Evolutionary conservation across 2,113 vertebrate species (phyloP), one percentile per base, ranked within the genome.

Genomic region (Alectura lathami): DNA sequence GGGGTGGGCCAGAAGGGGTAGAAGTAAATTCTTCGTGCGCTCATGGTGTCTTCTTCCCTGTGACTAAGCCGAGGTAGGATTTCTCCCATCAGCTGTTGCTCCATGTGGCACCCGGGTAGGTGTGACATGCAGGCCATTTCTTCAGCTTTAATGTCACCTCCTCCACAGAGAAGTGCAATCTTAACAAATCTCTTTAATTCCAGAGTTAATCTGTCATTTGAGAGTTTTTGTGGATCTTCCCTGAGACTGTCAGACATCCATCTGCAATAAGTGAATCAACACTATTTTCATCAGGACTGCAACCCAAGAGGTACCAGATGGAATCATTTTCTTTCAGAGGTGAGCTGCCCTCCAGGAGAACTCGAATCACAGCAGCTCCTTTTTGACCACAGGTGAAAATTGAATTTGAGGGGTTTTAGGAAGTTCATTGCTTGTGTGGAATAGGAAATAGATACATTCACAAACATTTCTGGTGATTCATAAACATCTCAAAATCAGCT

Each of bases 101-200:
- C 5, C 16, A 1, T 16, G n/a, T n/a, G 54, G n/a, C 32, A n/a
- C 3, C 57, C 68, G 43, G 38, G 51, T 8, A 48, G 42, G 32
- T 17, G 70, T 45, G 63, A 80, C 57, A 56, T 23, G 51, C 43
- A 60, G 88, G 60, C 47, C 23, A 7, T 60, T 80, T 75, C 54
- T 94, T 54, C 32, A 34, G 53, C 78, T 86, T 62, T 57, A 73
- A 21, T 23, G 17, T 45, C 50, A 40, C 78, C 59, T 70, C 83
- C 67, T 83, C 72, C 60, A 17, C 22, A 7, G n/a, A n/a, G n/a
- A n/a, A n/a, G n/a, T n/a, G n/a, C 45, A 51, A 47, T 50, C 59
- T 43, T 47, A 85, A 73, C 54, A 63, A 77, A 88, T 80, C 47
- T 91, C 72, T 80, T 42, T 47, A 74, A 75, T 51, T 89, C 68